Evolutionary conservation across 2,113 vertebrate genomes (phyloP).

Genomic region (Meles meles): DNA sequence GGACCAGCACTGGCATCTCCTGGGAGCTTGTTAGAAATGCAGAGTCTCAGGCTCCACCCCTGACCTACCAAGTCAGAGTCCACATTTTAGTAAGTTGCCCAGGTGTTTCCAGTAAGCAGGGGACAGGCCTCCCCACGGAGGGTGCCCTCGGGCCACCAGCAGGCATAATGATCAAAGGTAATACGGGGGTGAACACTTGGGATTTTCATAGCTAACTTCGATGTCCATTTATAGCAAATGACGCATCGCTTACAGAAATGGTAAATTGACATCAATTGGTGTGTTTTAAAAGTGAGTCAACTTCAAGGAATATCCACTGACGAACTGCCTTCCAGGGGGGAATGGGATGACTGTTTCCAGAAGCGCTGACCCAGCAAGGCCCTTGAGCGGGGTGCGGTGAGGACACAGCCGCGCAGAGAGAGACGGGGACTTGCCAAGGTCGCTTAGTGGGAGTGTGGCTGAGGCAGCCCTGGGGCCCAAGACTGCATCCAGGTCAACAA

Average conservation of each 20-base stretch:
- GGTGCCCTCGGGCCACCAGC: rapidly evolving
- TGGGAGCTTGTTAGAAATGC: neutral
- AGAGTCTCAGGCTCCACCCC: neutral
- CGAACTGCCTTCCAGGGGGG: rapidly evolving
- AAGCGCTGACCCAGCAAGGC: neutral
- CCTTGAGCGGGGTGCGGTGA: neutral
- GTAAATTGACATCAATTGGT: neutral
- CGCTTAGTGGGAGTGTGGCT: neutral
- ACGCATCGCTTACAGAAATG: neutral
- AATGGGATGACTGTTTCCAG: neutral
- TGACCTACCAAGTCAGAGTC: neutral
- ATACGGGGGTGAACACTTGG: neutral
- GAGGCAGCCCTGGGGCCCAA: neutral
- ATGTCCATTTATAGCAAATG: neutral
- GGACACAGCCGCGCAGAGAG: neutral
- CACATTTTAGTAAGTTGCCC: neutral
- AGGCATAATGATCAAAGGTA: no score
- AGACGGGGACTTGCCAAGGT: neutral
- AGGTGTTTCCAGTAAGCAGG: neutral
- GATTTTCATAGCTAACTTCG: neutral
- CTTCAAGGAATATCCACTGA: neutral
- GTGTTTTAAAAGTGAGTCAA: neutral
- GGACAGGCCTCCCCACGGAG: neutral
- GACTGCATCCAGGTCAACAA: neutral
- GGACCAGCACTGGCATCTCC: neutral